Conservation (phyloP, 2,888 invertebrate genomes). For the Camptogramma bilineatum region DNA sequence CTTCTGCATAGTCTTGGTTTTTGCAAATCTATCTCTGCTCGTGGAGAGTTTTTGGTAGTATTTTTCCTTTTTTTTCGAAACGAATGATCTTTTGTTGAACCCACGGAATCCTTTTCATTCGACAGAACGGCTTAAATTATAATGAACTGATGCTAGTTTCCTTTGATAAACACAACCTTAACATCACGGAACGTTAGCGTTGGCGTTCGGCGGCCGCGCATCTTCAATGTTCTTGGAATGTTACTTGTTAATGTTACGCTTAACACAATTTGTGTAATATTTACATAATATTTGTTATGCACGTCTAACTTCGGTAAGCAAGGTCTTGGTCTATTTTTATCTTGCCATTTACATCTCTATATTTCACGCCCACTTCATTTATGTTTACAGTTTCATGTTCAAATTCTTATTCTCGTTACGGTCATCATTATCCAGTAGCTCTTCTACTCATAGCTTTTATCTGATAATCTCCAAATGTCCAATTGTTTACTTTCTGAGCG, state of each 20-base stretch:
- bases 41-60: too few relatives aligned
- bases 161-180: conserved; percentile 12
- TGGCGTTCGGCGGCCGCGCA: conserved; percentile 21
- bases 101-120: too few relatives aligned
- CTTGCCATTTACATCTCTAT: conserved; percentile 29
- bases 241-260: conserved; percentile 35
- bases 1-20: too few relatives aligned
- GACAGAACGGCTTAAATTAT: too few relatives aligned
- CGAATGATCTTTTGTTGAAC: too few relatives aligned
- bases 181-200: conserved; percentile 7
- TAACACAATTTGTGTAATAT: conserved; percentile 39
- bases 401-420: not conserved
- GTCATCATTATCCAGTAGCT: not conserved
- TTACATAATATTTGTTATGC: conserved; percentile 45
- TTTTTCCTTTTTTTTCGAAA: too few relatives aligned
- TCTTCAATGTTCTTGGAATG: conserved; percentile 30
- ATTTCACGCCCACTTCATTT: conserved; percentile 27
- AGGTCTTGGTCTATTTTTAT: conserved; percentile 41
- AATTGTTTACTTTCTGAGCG: conserved; percentile 51
- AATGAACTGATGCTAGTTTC: not conserved
- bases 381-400: not conserved
- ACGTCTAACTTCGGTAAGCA: conserved; percentile 38
- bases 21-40: too few relatives aligned
- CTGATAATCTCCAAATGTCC: conserved; percentile 16
- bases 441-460: conserved; percentile 8